phyloP scores from a whole-genome alignment of 2,888 invertebrate genomes.

The Pedicia rivosa region DNA sequence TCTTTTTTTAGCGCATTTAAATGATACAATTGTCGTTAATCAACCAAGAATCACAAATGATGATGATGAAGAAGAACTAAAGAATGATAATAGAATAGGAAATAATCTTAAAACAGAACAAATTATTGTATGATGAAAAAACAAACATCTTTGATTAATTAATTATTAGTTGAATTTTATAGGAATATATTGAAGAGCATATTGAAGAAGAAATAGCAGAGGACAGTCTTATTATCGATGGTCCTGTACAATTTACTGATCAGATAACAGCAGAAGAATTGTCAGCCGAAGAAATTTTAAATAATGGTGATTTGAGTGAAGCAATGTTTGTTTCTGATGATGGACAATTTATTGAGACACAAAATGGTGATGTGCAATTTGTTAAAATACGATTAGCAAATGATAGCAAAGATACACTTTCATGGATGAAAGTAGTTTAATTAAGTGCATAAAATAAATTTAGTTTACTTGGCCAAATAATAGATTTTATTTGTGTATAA shows the following conservation, averaged over 20 bases:
- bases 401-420: too few species aligned
- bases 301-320: background rate
- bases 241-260: conserved; percentile 15
- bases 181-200: conserved; percentile 1
- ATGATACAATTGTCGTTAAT: conserved; percentile 69
- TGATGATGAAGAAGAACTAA: conserved; percentile 18
- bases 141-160: background rate
- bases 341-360: conserved; percentile 29
- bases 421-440: too few species aligned
- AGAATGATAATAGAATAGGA: background rate
- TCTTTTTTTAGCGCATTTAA: conserved; percentile 35
- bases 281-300: conserved; percentile 1
- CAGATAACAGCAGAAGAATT: conserved; percentile 2
- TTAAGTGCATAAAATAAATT: too few species aligned
- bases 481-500: too few species aligned
- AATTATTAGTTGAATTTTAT: too few species aligned
- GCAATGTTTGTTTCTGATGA: conserved; percentile 21
- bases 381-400: too few species aligned
- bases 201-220: conserved; percentile 17
- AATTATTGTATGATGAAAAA: background rate
- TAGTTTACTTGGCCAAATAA: too few species aligned
- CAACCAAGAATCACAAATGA: conserved; percentile 54
- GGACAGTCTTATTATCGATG: conserved; percentile 29
- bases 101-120: conserved; percentile 3
- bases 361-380: conserved; percentile 27